phyloP scores from a whole-genome alignment of 2,113 vertebrate genomes.

The Nerophis ophidion region DNA sequence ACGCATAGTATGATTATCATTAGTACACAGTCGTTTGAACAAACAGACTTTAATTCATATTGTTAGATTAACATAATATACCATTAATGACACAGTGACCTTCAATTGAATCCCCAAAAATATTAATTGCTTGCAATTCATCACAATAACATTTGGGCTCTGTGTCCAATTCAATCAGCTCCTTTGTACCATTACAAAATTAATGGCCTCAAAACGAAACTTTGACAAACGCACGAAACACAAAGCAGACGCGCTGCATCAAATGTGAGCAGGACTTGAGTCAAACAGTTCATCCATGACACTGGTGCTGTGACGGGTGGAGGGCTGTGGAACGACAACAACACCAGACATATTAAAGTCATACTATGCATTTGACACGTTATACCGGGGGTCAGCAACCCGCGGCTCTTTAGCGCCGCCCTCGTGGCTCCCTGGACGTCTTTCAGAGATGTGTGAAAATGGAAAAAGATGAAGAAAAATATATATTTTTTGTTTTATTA shows the following conservation, averaged over 20 bases:
- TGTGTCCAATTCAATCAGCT: neutral
- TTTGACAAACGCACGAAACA: neutral
- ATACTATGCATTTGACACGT: neutral
- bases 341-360: neutral
- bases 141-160: neutral
- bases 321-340: slow-evolving; percentile 53
- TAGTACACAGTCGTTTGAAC: neutral
- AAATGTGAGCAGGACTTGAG: slow-evolving; percentile 33
- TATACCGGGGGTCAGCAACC: too few relatives aligned
- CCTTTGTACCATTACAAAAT: slow-evolving; percentile 1
- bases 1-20: neutral
- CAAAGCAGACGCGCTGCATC: neutral
- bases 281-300: slow-evolving; percentile 72
- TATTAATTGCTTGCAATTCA: neutral
- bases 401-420: too few relatives aligned
- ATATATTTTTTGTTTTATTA: too few relatives aligned
- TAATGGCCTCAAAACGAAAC: neutral
- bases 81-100: neutral
- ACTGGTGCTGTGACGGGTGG: slow-evolving; percentile 51
- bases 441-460: too few relatives aligned
- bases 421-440: too few relatives aligned
- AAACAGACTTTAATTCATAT: slow-evolving; percentile 7
- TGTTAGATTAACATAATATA: neutral
- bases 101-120: too few relatives aligned
- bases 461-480: too few relatives aligned